A percentile compares a stretch with the other conserved stretches of the same genome.
Conservation (phyloP, 1,140 invertebrate species). For the Calycopis cecrops region DNA sequence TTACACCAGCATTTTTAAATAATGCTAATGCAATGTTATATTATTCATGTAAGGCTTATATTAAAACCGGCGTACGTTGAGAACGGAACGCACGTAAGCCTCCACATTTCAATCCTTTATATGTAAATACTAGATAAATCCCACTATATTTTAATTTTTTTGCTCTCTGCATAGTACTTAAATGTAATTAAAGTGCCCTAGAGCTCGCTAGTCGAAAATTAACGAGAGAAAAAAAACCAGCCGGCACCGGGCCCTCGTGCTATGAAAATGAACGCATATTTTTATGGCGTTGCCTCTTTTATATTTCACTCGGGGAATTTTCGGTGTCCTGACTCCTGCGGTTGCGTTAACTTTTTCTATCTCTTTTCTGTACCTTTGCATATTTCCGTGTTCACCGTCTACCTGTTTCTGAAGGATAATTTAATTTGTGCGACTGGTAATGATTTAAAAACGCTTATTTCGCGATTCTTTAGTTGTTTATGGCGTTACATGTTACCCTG, state of each 20-base stretch:
- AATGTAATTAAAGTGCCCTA: slow-evolving; percentile 18
- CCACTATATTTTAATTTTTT: slow-evolving; percentile 4
- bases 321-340: slow-evolving; percentile 37
- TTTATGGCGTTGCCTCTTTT: slow-evolving; percentile 38
- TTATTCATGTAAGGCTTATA: no score
- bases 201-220: slow-evolving; percentile 31
- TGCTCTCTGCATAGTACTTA: slow-evolving; percentile 14
- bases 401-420: neutral
- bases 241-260: slow-evolving; percentile 29
- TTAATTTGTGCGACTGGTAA: neutral
- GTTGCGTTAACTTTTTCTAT: slow-evolving; percentile 42
- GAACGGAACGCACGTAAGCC: neutral
- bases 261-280: slow-evolving; percentile 47
- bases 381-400: neutral
- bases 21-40: no score
- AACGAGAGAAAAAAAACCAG: slow-evolving; percentile 32
- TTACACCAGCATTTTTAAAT: no score
- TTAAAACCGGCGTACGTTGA: no score
- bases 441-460: neutral
- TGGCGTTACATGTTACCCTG: no score
- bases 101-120: slow-evolving; percentile 12
- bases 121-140: neutral
- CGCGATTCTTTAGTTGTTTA: no score
- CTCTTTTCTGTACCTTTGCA: slow-evolving; percentile 31
- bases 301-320: slow-evolving; percentile 54